These are phyloP conservation scores for Helostoma temminkii DNA, from an alignment of 2,797 vertebrate species.

Conservation along the genomic window DNA sequence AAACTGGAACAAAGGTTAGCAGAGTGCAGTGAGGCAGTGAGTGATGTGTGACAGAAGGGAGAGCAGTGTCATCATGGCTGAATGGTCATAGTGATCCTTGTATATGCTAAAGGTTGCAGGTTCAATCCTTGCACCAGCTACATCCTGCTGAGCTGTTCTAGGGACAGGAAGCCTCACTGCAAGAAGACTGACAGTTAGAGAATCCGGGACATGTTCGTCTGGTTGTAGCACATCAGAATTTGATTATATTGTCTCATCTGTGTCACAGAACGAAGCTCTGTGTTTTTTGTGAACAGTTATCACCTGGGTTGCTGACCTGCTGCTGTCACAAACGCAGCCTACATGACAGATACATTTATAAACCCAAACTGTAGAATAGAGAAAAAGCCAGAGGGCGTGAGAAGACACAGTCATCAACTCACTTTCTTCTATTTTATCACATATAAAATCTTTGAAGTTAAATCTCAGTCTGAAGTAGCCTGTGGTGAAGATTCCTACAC, in stretches of 20 bases:
- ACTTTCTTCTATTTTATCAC: constrained; percentile 39
- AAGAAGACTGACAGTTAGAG: neutral
- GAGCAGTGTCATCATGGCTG: constrained; percentile 47
- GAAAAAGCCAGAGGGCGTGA: constrained; percentile 35
- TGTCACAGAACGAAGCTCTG: constrained; percentile 11
- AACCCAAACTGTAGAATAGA: constrained; percentile 21
- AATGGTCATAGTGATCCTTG: constrained; percentile 11
- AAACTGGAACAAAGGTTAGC: constrained; percentile 38
- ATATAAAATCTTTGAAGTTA: constrained; percentile 55
- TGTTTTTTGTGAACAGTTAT: constrained; percentile 4
- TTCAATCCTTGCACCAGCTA: constrained; percentile 26
- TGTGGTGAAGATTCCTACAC: constrained; percentile 21
- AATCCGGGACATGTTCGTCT: neutral
- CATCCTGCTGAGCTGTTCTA: constrained; percentile 20
- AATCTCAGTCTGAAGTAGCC: constrained; percentile 38
- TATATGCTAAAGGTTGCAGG: constrained; percentile 30
- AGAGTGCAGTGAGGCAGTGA: constrained; percentile 51
- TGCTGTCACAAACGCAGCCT: neutral
- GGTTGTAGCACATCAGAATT: constrained; percentile 9
- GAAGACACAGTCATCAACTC: constrained; percentile 33
- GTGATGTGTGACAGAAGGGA: constrained; percentile 47
- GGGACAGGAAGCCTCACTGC: constrained; percentile 9
- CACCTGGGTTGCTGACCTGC: constrained; percentile 4
- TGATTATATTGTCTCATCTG: constrained; percentile 9
- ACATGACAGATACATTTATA: constrained; percentile 36